Evolutionary conservation across 1,140 invertebrate species (phyloP), one percentile per base, ranked within the genome.

Genomic region (Sitodiplosis mosellana): DNA sequence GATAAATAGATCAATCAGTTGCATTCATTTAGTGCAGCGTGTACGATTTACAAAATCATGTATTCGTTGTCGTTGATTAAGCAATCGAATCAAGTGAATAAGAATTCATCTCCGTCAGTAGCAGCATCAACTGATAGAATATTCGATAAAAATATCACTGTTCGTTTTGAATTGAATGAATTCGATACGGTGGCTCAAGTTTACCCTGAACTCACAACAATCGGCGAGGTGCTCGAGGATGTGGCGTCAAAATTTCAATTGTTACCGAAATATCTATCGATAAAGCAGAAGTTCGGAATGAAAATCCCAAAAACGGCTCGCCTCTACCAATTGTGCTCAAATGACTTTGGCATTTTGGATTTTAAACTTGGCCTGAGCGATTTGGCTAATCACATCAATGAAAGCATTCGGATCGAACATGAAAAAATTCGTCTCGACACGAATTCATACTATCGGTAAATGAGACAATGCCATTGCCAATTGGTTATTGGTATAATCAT

Each of bases 291-390:
- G 10, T 45, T 59, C 6, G 52, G 55, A 18, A 46, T 61, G 49
- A 44, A 49, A 1, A n/a, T 45, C 3, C 22, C 43, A 19, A n/a
- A 27, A 22, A 15, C 21, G 2, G 10, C 12, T 3, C 47, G 53
- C 17, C 49, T 64, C 5, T 43, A 52, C 33, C 50, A 55, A 21
- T 55, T 59, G 2, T 20, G 19, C 19, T 36, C 43, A 17, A 58
- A 64, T 54, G 56, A 63, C 18, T 64, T 55, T 47, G 60, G 61
- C 20, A 64, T 64, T 46, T 54, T 61, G 21, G 56, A 63, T 38
- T 56, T 57, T 12, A 22, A 53, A 10, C 34, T 64, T 38, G 46
- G 54, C 14, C 44, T 63, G 3, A 6, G 7, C 1, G 46, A 43
- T 17, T 27, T 21, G 10, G 21, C 18, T 15, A 14, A 38, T 12